Evolutionary conservation across 2,888 invertebrate species (phyloP).

Genomic region (Lasioglossum marginatum): DNA sequence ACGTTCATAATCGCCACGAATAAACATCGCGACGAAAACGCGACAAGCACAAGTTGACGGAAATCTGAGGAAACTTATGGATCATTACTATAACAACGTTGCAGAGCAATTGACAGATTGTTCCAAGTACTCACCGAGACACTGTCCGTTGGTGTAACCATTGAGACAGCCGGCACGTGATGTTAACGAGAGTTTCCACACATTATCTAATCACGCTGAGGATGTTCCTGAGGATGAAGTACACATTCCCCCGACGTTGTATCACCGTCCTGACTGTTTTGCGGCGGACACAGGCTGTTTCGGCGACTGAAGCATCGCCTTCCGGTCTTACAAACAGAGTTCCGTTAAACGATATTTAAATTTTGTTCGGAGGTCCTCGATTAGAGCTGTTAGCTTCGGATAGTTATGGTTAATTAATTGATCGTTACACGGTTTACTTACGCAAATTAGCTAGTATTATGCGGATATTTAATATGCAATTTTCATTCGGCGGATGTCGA

Average conservation of each 20-base stretch:
- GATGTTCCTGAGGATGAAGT: slow-evolving; percentile 39
- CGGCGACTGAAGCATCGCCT: not conserved
- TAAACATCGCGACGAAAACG: slow-evolving; percentile 4
- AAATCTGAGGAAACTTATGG: not conserved
- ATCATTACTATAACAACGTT: not conserved
- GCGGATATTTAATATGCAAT: slow-evolving; percentile 56
- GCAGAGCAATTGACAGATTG: not conserved
- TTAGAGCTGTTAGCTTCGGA: not conserved
- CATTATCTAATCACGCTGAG: slow-evolving; percentile 67
- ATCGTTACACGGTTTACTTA: slow-evolving; percentile 43
- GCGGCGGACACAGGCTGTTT: slow-evolving; percentile 20
- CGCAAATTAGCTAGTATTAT: slow-evolving; percentile 46
- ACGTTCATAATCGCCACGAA: slow-evolving; percentile 13
- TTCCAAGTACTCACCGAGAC: slow-evolving; percentile 49
- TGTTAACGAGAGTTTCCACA: slow-evolving; percentile 29
- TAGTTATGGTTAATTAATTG: slow-evolving; percentile 49
- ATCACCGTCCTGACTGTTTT: slow-evolving; percentile 42
- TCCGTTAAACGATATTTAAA: not conserved
- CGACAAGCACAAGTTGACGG: not conserved
- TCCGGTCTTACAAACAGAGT: not conserved
- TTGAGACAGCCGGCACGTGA: slow-evolving; percentile 25
- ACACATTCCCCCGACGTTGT: slow-evolving; percentile 50
- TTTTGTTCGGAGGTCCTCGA: not conserved
- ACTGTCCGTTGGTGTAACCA: slow-evolving; percentile 15
- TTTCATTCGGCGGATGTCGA: slow-evolving; percentile 26